phyloP scores from a whole-genome alignment of 2,888 invertebrate species.

The Octonoba sinensis region DNA sequence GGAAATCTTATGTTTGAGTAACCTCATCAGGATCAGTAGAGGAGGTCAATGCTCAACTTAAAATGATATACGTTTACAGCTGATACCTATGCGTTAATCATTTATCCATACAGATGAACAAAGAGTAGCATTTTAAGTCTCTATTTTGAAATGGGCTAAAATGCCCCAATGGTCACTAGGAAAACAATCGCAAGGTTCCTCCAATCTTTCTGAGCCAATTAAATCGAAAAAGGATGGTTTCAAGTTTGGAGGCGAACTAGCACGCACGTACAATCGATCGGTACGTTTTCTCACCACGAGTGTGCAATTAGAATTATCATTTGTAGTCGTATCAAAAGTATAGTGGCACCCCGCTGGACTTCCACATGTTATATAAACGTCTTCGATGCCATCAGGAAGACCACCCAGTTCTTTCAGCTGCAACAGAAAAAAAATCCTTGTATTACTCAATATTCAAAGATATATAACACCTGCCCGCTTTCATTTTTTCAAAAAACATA shows the following conservation, averaged over 20 bases:
- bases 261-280: constrained; percentile 74
- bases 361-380: constrained; percentile 75
- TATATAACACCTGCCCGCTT: too few relatives aligned
- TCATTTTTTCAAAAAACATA: too few relatives aligned
- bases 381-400: constrained; percentile 72
- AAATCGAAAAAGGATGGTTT: constrained; percentile 73
- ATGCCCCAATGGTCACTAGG: constrained; percentile 77
- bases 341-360: constrained; percentile 73
- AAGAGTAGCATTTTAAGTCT: too few relatives aligned
- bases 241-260: constrained; percentile 69
- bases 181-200: constrained; percentile 73
- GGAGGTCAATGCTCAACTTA: too few relatives aligned
- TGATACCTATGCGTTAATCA: too few relatives aligned
- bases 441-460: too few relatives aligned
- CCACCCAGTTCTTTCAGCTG: constrained; percentile 71
- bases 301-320: constrained; percentile 73
- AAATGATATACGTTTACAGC: too few relatives aligned
- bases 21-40: too few relatives aligned
- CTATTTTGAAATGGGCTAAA: constrained; percentile 52
- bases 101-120: too few relatives aligned
- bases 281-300: constrained; percentile 72
- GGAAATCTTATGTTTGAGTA: too few relatives aligned
- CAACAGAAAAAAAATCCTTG: constrained; percentile 44
- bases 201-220: constrained; percentile 74
- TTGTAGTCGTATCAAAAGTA: constrained; percentile 76